Evolutionary conservation across 2,113 vertebrate genomes (phyloP).

Genomic region (Ondatra zibethicus): DNA sequence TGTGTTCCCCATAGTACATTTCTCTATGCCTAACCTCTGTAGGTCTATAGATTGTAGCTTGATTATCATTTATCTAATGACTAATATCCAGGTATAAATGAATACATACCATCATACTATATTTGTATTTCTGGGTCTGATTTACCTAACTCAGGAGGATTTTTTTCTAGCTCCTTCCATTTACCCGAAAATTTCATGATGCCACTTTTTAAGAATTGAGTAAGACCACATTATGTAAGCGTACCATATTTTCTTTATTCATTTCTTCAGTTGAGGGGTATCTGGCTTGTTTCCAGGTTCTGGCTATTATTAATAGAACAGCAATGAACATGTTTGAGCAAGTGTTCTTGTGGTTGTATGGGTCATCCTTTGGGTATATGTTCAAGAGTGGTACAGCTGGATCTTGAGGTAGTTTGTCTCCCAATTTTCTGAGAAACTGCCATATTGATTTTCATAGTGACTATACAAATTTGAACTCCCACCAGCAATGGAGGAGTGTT

Average conservation of each 20-base stretch:
- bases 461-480: neutral
- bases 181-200: neutral
- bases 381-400: neutral
- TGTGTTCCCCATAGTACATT: neutral
- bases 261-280: too few species aligned
- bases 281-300: neutral
- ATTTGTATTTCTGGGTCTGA: neutral
- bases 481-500: too few species aligned
- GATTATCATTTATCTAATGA: too few species aligned
- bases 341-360: neutral
- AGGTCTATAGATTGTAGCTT: too few species aligned
- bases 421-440: neutral
- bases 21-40: neutral
- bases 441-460: neutral
- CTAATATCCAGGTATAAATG: neutral
- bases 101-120: neutral
- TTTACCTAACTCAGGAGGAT: neutral
- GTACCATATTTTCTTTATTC: neutral
- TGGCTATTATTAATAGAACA: neutral
- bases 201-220: neutral
- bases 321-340: neutral
- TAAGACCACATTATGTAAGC: neutral
- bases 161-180: neutral
- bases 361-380: neutral
- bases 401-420: neutral